Conservation (phyloP, 2,797 vertebrate species). For the Paguma larvata region DNA sequence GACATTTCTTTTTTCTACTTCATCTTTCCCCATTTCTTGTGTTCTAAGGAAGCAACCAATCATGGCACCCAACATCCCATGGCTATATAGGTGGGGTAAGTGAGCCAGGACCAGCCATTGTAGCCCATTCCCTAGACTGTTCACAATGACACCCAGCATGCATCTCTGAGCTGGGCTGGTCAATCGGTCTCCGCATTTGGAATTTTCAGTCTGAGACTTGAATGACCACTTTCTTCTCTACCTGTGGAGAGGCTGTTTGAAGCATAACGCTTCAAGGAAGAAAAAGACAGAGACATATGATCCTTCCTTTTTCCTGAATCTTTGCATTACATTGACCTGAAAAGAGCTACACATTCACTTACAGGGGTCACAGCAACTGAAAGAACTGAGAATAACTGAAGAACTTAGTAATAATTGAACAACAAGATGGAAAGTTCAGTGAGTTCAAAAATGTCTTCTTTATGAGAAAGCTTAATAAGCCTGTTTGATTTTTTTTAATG, state of each 20-base stretch:
- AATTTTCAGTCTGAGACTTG: not conserved
- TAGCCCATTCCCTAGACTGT: no score
- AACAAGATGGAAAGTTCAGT: not conserved
- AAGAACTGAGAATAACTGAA: not conserved
- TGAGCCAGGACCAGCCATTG: not conserved
- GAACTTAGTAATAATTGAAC: not conserved
- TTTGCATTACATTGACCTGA: not conserved
- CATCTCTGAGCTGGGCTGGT: not conserved
- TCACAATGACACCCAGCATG: not conserved
- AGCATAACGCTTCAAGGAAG: not conserved
- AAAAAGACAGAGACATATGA: not conserved
- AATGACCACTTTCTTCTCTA: not conserved
- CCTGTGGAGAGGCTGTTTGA: not conserved
- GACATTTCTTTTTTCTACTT: not conserved
- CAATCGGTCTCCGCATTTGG: not conserved
- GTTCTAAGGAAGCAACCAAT: not conserved
- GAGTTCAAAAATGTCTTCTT: not conserved
- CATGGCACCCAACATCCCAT: fast-evolving
- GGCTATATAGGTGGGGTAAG: fast-evolving
- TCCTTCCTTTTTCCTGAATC: not conserved
- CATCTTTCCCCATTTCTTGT: not conserved
- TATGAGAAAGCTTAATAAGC: not conserved
- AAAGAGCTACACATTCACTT: not conserved
- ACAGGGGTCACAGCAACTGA: not conserved
- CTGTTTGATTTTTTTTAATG: not conserved